Evolutionary conservation across 2,113 vertebrate species (phyloP).

Genomic region (Dinomys branickii): DNA sequence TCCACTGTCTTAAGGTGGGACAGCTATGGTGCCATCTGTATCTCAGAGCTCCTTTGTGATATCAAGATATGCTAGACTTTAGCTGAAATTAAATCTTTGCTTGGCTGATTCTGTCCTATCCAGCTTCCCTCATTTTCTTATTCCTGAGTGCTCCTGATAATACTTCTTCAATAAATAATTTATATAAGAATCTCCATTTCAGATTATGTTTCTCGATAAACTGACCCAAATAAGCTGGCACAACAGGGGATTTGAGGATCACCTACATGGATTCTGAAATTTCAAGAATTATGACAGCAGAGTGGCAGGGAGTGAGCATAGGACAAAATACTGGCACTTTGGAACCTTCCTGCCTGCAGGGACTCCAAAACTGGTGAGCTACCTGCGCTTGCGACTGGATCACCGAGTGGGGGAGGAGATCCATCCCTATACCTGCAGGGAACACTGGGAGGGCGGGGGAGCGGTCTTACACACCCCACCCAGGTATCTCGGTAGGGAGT

Average conservation of each 20-base stretch:
- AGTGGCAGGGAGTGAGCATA: no score
- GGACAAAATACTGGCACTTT: no score
- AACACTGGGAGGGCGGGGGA: no score
- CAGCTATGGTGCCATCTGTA: neutral
- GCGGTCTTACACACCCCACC: no score
- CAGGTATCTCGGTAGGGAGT: no score
- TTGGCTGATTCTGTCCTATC: neutral
- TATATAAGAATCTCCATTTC: constrained; percentile 12
- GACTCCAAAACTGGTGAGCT: no score
- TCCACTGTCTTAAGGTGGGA: neutral
- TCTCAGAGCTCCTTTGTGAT: neutral
- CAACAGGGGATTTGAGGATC: neutral
- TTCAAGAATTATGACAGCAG: constrained; percentile 33
- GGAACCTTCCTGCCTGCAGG: no score
- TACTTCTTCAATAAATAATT: constrained; percentile 25
- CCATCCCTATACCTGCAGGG: no score
- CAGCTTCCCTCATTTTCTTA: neutral
- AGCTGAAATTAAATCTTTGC: neutral
- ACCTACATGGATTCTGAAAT: neutral
- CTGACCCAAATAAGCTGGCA: constrained; percentile 13
- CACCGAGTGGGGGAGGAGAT: no score
- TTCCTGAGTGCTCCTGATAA: neutral
- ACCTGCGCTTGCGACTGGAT: no score
- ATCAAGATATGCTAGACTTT: constrained; percentile 8
- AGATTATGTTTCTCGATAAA: constrained; percentile 41